Evolutionary conservation across 2,888 invertebrate genomes (phyloP), one percentile per base, ranked within the genome.

Genomic region (Tenthredo mesomela): DNA sequence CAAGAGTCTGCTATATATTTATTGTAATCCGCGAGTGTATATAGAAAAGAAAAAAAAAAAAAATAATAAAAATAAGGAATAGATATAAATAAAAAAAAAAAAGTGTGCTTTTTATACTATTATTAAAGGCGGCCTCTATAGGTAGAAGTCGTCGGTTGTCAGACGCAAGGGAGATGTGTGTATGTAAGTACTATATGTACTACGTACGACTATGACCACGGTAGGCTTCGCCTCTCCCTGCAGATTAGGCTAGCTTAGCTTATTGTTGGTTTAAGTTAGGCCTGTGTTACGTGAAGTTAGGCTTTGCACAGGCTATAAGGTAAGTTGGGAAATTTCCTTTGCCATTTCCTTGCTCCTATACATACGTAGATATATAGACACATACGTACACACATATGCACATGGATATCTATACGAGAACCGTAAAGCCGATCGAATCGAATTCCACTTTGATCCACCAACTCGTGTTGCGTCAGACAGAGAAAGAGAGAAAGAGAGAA

Each of bases 391-490:
- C 7, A 9, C n/a, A 61, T 10, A 61, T 7, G 10, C 25, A 25
- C 61, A 61, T 61, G 12, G 10, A 61, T 21, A 9, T 61, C 21
- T 21, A 61, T 21, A 61, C 2, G 25, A 9, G 61, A 61, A 61
- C 47, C 12, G 40, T 21, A 47, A 73, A 73, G 25, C 73, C 73
- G 73, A 43, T 73, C 73, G 73, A 73, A 73, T 73, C 73, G 73
- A 40, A 73, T 73, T 73, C 40, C 73, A 73, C 73, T 73, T 73
- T 73, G 73, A 73, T 73, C 73, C 67, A 73, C 73, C 73, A 47
- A 43, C 43, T 73, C 73, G 9, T 25, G 43, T 43, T 73, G 40
- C 73, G 73, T 73, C 73, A 47, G n/a, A 40, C 43, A 73, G 12
- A 25, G 21, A 58, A 0, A 73, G 21, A 21, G 73, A 37, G 40